A percentile compares a stretch with the other conserved stretches of the same genome.
These are phyloP conservation scores for Hemitrygon akajei DNA, from an alignment of 2,797 vertebrate species.

Conservation along the genomic window DNA sequence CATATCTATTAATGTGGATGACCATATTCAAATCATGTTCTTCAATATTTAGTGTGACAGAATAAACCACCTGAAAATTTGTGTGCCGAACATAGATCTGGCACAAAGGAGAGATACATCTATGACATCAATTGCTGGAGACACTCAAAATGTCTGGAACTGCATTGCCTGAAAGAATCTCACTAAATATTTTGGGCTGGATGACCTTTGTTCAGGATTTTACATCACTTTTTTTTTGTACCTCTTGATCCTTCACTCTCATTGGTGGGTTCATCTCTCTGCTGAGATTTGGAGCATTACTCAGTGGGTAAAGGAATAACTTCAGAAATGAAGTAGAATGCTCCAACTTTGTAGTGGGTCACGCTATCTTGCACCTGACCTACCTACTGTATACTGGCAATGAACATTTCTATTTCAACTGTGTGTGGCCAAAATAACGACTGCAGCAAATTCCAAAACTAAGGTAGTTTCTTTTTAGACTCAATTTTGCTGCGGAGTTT, in stretches of 20 bases:
- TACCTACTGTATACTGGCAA: background rate
- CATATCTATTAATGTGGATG: background rate
- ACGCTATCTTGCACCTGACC: background rate
- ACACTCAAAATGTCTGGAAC: background rate
- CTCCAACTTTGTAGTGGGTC: background rate
- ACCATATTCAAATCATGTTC: background rate
- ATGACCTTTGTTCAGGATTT: background rate
- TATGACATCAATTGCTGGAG: background rate
- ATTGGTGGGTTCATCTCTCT: background rate
- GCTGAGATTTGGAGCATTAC: background rate
- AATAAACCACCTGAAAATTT: background rate
- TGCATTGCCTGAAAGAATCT: background rate
- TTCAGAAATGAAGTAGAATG: background rate
- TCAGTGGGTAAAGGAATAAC: background rate
- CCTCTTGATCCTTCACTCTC: background rate
- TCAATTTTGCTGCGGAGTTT: background rate
- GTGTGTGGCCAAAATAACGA: background rate
- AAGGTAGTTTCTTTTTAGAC: background rate
- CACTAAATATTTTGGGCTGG: background rate
- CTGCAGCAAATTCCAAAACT: background rate
- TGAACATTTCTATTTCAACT: background rate
- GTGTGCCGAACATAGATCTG: background rate
- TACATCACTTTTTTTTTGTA: background rate
- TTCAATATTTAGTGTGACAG: background rate
- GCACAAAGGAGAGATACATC: background rate